A percentile compares a stretch with the other conserved stretches of the same genome.
These are phyloP conservation scores for Carpatolechia fugitivella DNA, from an alignment of 2,888 invertebrate species.

Conservation along the genomic window DNA sequence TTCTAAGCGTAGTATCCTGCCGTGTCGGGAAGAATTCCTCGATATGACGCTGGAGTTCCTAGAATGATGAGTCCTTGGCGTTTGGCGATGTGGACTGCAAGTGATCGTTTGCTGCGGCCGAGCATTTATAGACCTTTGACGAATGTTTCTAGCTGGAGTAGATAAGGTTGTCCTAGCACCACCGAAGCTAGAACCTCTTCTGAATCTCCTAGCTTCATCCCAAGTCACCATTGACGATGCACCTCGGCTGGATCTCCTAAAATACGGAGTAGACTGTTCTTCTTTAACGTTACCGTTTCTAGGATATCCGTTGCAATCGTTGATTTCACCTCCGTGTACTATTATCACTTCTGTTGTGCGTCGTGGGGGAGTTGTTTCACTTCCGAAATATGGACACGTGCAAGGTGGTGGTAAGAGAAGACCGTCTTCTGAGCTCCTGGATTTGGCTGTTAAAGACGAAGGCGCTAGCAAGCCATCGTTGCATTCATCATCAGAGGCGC, in stretches of 20 bases:
- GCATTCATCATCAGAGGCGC: constrained; percentile 66
- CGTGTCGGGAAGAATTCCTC: constrained; percentile 89
- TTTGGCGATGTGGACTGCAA: constrained; percentile 66
- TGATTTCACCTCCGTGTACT: constrained; percentile 76
- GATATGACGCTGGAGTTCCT: constrained; percentile 90
- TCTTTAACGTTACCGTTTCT: constrained; percentile 57
- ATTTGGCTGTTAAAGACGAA: constrained; percentile 58
- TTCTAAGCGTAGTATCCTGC: constrained; percentile 90
- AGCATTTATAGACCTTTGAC: constrained; percentile 55
- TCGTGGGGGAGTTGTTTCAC: constrained; percentile 78
- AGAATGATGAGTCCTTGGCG: constrained; percentile 85
- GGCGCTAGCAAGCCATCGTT: constrained; percentile 66
- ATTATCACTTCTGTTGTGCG: constrained; percentile 73
- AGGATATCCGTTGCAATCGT: constrained; percentile 61
- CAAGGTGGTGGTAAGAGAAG: constrained; percentile 86
- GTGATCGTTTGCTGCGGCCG: constrained; percentile 54
- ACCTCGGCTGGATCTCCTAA: constrained; percentile 77
- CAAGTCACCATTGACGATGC: constrained; percentile 89
- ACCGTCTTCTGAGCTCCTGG: constrained; percentile 69
- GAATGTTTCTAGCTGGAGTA: constrained; percentile 65
- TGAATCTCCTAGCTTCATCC: constrained; percentile 82
- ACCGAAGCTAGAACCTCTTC: constrained; percentile 86
- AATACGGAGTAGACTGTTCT: constrained; percentile 69
- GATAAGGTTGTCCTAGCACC: constrained; percentile 81
- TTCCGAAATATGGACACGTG: constrained; percentile 90